phyloP scores from a whole-genome alignment of 2,888 invertebrate species.

The Aspidiotus destructor region DNA sequence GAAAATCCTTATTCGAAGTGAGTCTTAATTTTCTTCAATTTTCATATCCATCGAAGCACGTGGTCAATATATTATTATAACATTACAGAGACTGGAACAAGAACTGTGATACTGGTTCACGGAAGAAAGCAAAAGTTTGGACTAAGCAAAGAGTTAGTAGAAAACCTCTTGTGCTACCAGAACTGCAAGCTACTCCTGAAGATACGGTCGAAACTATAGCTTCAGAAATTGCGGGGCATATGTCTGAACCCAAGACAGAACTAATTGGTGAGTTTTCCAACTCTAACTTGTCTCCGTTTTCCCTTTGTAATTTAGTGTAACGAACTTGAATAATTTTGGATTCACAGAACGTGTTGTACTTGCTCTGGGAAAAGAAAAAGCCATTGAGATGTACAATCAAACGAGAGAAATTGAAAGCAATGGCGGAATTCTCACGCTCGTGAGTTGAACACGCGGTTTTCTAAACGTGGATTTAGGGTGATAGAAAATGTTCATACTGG shows the following conservation, averaged over 20 bases:
- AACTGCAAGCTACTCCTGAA: conserved; percentile 8
- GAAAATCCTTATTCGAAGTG: neutral
- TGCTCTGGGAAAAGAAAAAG: conserved; percentile 19
- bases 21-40: neutral
- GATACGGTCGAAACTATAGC: conserved; percentile 18
- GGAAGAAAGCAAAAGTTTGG: neutral
- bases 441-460: neutral
- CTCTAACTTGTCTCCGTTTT: neutral
- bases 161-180: neutral
- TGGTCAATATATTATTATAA: neutral
- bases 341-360: conserved; percentile 15
- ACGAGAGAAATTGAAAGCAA: conserved; percentile 21
- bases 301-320: neutral
- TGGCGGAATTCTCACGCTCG: conserved; percentile 21
- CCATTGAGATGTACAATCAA: conserved; percentile 22
- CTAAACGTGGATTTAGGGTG: neutral
- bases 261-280: conserved; percentile 17
- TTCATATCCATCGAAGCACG: no score
- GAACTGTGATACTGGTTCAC: neutral
- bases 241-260: conserved; percentile 22
- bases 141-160: neutral
- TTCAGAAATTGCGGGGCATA: conserved; percentile 20
- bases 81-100: neutral
- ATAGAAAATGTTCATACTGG: neutral
- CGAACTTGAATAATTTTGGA: no score